Percentiles rank a stretch among this genome's conserved stretches.
phyloP scores from a whole-genome alignment of 2,888 invertebrate species.

The Nebria brevicollis region DNA sequence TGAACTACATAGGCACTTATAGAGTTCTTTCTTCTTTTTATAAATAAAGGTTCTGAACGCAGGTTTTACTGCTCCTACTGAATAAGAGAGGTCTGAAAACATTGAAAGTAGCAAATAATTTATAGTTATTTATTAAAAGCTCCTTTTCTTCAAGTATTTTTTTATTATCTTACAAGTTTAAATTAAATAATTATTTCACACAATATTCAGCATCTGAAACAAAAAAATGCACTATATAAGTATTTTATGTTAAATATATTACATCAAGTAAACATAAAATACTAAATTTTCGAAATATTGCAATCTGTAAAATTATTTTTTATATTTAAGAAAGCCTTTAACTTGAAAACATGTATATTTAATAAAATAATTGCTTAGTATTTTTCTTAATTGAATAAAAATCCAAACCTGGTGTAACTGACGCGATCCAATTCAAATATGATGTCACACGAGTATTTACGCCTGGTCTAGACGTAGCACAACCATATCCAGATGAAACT shows the following conservation, averaged over 20 bases:
- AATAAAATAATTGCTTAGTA: no score
- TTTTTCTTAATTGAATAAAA: neutral
- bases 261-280: neutral
- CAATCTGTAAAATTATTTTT: no score
- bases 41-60: neutral
- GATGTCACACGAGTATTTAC: constrained; percentile 68
- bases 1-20: neutral
- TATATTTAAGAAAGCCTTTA: no score
- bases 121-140: neutral
- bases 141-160: neutral
- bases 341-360: no score
- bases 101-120: neutral
- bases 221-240: constrained; percentile 4
- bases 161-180: neutral
- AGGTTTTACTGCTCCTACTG: neutral
- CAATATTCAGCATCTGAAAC: constrained; percentile 57
- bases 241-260: constrained; percentile 19
- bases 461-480: constrained; percentile 65
- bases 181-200: constrained; percentile 50
- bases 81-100: neutral
- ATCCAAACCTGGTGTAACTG: constrained; percentile 54
- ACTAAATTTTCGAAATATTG: no score
- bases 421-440: constrained; percentile 68
- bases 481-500: constrained; percentile 68
- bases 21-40: neutral